Base-by-base conservation (phyloP, 2,888 invertebrate genomes). In the Zaprionus bogoriensis region DNA sequence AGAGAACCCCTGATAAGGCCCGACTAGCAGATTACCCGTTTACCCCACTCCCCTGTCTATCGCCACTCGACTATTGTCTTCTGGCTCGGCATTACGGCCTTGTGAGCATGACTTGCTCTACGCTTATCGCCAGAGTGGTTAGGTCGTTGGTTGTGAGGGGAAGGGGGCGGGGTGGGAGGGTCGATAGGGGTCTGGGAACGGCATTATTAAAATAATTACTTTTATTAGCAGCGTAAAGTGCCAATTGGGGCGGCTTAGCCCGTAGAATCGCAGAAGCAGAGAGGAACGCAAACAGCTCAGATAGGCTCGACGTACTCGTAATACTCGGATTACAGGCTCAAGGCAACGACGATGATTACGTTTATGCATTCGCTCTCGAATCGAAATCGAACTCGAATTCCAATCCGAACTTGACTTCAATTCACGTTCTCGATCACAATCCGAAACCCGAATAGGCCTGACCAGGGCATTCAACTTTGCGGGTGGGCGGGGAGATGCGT, bases 71-170 rank as follows among this genome's bases (percentile, higher is more conserved):
- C 39, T 7, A 53, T 57, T 59, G 41, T 63, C 71, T 67, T 55
- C 32, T 44, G 19, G 14, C 28, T 57, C 19, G 10, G 12, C 22
- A 57, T 67, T 74, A 66, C 51, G 54, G 57, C 66, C 52, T 53
- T 58, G 67, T 69, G 55, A 51, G 74, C 69, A 73, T 75, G 77
- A 77, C 69, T 42, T 44, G 69, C 59, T 14, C 17, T 5, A 22
- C 4, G 10, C 25, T 57, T 65, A 76, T 72, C 73, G 23, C 2
- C 9, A 7, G 4, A 9, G 9, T 20, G n/a, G 22, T 1, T 6
- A 20, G 14, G 12, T 46, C 20, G n/a, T 9, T 17, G 12, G 10
- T 22, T 39, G 36, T 39, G 22, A 2, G 2, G 22, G n/a, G 30
- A 12, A n/a, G n/a, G 32, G 12, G 14, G 0, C 2, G 14, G 32